Percentiles rank a stretch among this genome's conserved stretches.
phyloP scores from a whole-genome alignment of 2,888 invertebrate genomes.

The Dendrolimus pini region DNA sequence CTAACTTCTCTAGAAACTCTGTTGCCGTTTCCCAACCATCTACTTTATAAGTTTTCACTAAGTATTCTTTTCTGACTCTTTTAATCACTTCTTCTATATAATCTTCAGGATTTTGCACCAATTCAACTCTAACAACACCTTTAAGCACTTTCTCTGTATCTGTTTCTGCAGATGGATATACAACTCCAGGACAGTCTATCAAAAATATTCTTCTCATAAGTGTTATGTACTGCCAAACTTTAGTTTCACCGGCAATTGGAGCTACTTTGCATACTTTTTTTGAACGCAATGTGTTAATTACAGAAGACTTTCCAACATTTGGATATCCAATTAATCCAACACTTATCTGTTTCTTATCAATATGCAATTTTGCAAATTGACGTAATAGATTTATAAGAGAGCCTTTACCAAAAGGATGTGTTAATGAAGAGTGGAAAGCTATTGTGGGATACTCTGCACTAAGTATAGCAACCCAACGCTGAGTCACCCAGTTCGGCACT shows the following conservation, averaged over 20 bases:
- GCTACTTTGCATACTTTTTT: constrained; percentile 99
- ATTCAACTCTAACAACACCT: constrained; percentile 97
- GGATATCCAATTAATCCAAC: constrained; percentile 99
- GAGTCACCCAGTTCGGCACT: constrained; percentile 98
- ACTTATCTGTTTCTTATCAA: constrained; percentile 98
- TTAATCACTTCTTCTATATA: constrained; percentile 92
- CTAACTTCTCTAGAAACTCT: constrained; percentile 95
- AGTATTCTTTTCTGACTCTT: constrained; percentile 92
- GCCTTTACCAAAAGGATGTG: constrained; percentile 98
- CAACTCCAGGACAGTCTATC: constrained; percentile 99
- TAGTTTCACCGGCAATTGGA: constrained; percentile 98
- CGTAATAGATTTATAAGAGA: constrained; percentile 96
- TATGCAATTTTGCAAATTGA: constrained; percentile 96
- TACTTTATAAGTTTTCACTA: constrained; percentile 93
- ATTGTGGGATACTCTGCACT: constrained; percentile 97
- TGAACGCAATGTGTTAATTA: constrained; percentile 96
- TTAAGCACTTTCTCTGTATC: constrained; percentile 97
- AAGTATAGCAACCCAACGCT: constrained; percentile 96
- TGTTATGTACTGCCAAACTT: constrained; percentile 99
- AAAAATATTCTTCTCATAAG: constrained; percentile 97
- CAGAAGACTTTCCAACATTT: constrained; percentile 98
- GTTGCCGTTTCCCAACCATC: constrained; percentile 86
- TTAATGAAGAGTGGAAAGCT: constrained; percentile 98
- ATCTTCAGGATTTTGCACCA: constrained; percentile 95
- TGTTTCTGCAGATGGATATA: constrained; percentile 97